These are phyloP conservation scores for Camponotus fellah DNA, from an alignment of 2,888 invertebrate genomes.

Conservation along the genomic window DNA sequence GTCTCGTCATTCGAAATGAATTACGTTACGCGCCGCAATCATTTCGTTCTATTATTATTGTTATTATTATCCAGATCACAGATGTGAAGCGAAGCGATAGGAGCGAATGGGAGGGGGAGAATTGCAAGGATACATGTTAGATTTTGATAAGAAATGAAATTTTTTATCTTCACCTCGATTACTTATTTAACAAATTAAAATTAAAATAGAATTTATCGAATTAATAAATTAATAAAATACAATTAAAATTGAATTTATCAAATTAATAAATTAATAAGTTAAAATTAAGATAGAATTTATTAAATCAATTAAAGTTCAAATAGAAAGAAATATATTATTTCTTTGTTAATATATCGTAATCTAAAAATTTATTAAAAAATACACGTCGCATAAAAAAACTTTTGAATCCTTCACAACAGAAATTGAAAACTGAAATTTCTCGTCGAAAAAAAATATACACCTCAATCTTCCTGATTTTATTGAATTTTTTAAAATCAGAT, in stretches of 20 bases:
- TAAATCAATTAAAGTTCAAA: too few species aligned
- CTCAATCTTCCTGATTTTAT: not conserved
- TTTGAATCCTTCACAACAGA: not conserved
- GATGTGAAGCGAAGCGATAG: slow-evolving; percentile 38
- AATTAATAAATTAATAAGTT: too few species aligned
- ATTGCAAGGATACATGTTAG: slow-evolving; percentile 6
- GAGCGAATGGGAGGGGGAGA: not conserved
- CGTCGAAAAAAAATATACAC: not conserved
- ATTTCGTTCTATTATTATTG: slow-evolving; percentile 45
- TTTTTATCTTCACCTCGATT: not conserved
- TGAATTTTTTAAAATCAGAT: not conserved
- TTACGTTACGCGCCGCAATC: slow-evolving; percentile 39
- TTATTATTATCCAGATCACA: slow-evolving; percentile 24
- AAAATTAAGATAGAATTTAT: too few species aligned
- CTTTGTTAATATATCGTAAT: not conserved
- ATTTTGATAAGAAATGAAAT: not conserved
- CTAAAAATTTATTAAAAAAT: not conserved
- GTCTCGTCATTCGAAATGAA: slow-evolving; percentile 40
- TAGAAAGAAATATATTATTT: not conserved
- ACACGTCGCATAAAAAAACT: not conserved
- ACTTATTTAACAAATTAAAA: too few species aligned
- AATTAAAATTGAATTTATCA: too few species aligned
- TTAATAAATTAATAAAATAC: too few species aligned
- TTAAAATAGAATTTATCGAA: too few species aligned
- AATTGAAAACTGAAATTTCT: not conserved